Evolutionary conservation across 1,140 invertebrate species (phyloP), one percentile per base, ranked within the genome.

Genomic region (Drosophila hydei): DNA sequence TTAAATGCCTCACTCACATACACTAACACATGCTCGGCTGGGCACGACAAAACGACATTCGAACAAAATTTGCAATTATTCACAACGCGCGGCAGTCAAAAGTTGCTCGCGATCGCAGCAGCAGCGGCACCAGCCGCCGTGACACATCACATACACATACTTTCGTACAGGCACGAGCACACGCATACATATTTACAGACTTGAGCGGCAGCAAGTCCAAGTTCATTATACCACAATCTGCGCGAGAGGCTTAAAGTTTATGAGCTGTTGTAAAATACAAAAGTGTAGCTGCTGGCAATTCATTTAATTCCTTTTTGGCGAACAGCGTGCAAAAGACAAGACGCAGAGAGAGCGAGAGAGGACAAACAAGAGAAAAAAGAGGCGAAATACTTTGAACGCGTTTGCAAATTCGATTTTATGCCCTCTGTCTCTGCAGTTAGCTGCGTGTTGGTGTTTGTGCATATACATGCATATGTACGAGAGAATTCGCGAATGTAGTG

Each of bases 41-140:
- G 62, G 70, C 63, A 72, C 70, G 70, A 72, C 70, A 68, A 70
- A 72, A 63, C 74, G 78, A 76, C 78, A 81, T 72, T 79, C 68
- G 64, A 73, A 60, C 79, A 84, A 77, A 84, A 84, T 84, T 84
- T 52, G 80, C 80, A 84, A 84, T 84, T 84, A 84, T 84, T 84
- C 80, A 84, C 79, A 85, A 81, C 78, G 68, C 67, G 55, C 67
- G 65, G 65, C 67, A 74, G 65, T 63, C 61, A 62, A 88, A 81
- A 85, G 83, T 74, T 75, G 72, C 51, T 77, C 43, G 74, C 77
- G 81, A 87, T 85, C 81, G 83, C 67, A 56, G 40, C 43, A 72
- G 50, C 70, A 72, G 62, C 70, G 67, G 52, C 70, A 45, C 40
- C 70, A 47, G 55, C 70, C 63, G 47, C 43, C 54, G 72, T 71